phyloP scores from a whole-genome alignment of 2,888 invertebrate species.

The Digitonthophagus gazella region DNA sequence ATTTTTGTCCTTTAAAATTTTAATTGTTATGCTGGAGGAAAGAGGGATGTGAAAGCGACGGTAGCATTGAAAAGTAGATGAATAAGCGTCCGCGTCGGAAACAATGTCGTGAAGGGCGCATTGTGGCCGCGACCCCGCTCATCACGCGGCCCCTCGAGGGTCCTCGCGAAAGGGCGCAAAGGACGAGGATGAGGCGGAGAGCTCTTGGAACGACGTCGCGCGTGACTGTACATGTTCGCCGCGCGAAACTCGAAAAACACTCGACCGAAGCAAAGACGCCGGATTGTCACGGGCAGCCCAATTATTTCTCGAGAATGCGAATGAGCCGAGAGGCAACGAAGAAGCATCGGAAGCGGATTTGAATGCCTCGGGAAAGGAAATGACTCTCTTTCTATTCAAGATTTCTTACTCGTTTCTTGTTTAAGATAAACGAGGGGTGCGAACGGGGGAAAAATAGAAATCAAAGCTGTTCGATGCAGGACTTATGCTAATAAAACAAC shows the following conservation, averaged over 20 bases:
- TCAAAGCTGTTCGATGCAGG: not conserved
- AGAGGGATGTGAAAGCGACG: too few relatives aligned
- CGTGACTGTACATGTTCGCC: slow-evolving; percentile 45
- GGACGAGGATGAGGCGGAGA: slow-evolving; percentile 34
- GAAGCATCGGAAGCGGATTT: not conserved
- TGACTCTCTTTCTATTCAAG: not conserved
- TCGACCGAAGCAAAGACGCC: slow-evolving; percentile 19
- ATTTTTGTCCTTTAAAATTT: too few relatives aligned
- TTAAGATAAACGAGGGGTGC: not conserved
- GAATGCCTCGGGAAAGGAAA: too few relatives aligned
- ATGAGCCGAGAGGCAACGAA: not conserved
- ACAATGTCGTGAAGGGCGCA: slow-evolving; percentile 10
- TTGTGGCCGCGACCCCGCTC: slow-evolving; percentile 38
- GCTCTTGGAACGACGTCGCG: slow-evolving; percentile 42
- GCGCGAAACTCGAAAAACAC: slow-evolving; percentile 41
- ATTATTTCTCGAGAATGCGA: not conserved
- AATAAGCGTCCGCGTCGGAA: not conserved
- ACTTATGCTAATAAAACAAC: not conserved
- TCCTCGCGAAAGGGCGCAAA: slow-evolving; percentile 41
- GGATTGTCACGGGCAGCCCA: not conserved
- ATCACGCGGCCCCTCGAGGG: slow-evolving; percentile 40
- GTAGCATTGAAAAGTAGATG: not conserved
- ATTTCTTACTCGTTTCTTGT: not conserved
- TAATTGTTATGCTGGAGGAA: too few relatives aligned
- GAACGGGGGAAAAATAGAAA: not conserved